These are phyloP conservation scores for Promerops cafer DNA, from an alignment of 2,113 vertebrate genomes.

Conservation along the genomic window DNA sequence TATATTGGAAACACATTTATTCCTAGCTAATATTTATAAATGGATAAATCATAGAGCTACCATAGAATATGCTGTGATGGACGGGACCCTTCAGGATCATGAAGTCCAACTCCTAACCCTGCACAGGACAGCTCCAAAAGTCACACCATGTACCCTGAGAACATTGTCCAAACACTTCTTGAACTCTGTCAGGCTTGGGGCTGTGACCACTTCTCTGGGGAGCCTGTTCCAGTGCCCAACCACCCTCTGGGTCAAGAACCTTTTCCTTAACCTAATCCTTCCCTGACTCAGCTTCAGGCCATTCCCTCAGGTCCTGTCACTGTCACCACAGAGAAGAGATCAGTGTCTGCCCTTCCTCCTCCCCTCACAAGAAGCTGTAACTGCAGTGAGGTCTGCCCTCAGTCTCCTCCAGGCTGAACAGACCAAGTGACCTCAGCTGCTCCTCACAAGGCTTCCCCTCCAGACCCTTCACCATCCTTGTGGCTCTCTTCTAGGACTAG, in stretches of 20 bases:
- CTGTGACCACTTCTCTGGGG: neutral
- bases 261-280: neutral
- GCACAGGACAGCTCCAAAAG: neutral
- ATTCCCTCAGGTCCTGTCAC: neutral
- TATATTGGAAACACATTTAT: neutral
- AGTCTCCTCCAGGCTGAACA: neutral
- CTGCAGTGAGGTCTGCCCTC: neutral
- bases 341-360: neutral
- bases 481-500: neutral
- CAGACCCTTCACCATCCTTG: neutral
- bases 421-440: neutral
- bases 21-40: neutral
- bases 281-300: neutral
- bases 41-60: neutral
- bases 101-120: neutral
- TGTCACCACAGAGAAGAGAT: neutral
- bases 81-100: neutral
- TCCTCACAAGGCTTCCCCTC: neutral
- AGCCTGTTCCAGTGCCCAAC: neutral
- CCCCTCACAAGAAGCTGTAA: neutral
- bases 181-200: neutral
- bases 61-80: neutral
- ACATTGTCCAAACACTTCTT: fast-evolving
- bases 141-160: neutral
- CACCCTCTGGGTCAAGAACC: neutral